Evolutionary conservation across 1,140 invertebrate species (phyloP), one percentile per base, ranked within the genome.

Genomic region (Dreissena rostriformis): DNA sequence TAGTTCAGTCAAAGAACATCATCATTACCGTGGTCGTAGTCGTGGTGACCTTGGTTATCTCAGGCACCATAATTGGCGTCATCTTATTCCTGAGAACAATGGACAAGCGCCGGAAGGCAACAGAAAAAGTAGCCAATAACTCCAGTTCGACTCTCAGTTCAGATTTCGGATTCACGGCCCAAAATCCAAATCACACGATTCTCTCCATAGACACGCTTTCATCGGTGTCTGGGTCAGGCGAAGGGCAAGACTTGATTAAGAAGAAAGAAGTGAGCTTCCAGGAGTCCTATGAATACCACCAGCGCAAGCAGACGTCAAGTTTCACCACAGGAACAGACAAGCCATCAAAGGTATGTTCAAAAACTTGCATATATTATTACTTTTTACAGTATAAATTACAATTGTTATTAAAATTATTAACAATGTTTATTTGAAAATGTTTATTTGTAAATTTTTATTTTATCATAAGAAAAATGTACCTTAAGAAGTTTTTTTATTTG

Each of bases 231-330:
- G 74, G 28, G 17, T 39, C 39, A 39, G 24, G 73, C 61, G 82
- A 84, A 70, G 68, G 67, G 2, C 71, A 76, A 55, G 73, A 83
- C 29, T 51, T 75, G n/a, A 75, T 70, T 1, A 84, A 84, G 39
- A 84, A 84, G 74, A 84, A 84, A 29, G 82, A 84, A 84, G 82
- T 78, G 8, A 84, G 82, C 29, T 84, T 84, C 52, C 24, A 65
- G 55, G 74, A 84, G 17, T 74, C 68, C 19, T 67, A 66, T n/a
- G 55, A 75, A 12, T 82, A 74, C 52, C 71, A 82, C 68, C 71
- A 82, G 52, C n/a, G 22, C 22, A 71, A 22, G 29, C 70, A 75
- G 19, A 68, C 24, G 2, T 68, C 61, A 29, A 75, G n/a, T 24
- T 55, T 66, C 8, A 57, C 39, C 15, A n/a, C 61, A 8, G 39